Conservation (phyloP, 2,888 invertebrate species). For the Synanthedon vespiformis region DNA sequence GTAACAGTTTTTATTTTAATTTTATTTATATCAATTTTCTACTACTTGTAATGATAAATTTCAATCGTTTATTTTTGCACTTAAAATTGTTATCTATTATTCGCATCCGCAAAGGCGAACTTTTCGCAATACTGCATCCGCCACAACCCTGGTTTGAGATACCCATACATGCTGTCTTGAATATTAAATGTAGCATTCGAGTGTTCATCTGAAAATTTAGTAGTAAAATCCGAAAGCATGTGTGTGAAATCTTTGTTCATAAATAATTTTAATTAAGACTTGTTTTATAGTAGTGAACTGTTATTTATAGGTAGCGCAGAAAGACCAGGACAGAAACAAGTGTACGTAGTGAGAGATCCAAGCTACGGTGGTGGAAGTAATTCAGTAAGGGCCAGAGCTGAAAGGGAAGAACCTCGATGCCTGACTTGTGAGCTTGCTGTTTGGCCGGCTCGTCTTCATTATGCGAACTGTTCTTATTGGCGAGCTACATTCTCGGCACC, state of each 20-base stretch:
- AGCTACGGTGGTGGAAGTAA: slow-evolving; percentile 71
- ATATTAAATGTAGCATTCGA: too few species aligned
- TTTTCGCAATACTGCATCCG: too few species aligned
- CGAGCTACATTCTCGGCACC: slow-evolving; percentile 78
- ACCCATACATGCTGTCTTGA: too few species aligned
- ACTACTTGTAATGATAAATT: too few species aligned
- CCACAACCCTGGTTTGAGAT: too few species aligned
- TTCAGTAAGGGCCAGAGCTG: slow-evolving; percentile 55
- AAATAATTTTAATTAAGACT: neutral
- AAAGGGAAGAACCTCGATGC: slow-evolving; percentile 81
- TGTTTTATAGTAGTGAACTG: neutral
- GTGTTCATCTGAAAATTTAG: neutral
- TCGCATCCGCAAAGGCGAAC: too few species aligned
- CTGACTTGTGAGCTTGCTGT: slow-evolving; percentile 88
- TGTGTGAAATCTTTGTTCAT: neutral
- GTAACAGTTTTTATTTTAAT: too few species aligned
- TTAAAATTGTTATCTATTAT: too few species aligned
- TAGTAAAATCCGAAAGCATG: neutral
- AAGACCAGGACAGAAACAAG: slow-evolving; percentile 87
- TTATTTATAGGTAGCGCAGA: slow-evolving; percentile 78
- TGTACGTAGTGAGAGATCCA: slow-evolving; percentile 87
- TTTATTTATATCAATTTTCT: too few species aligned
- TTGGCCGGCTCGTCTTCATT: slow-evolving; percentile 83
- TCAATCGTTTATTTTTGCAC: too few species aligned
- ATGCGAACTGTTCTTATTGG: slow-evolving; percentile 90